Evolutionary conservation across 2,113 vertebrate genomes (phyloP).

Genomic region (Larimichthys crocea): DNA sequence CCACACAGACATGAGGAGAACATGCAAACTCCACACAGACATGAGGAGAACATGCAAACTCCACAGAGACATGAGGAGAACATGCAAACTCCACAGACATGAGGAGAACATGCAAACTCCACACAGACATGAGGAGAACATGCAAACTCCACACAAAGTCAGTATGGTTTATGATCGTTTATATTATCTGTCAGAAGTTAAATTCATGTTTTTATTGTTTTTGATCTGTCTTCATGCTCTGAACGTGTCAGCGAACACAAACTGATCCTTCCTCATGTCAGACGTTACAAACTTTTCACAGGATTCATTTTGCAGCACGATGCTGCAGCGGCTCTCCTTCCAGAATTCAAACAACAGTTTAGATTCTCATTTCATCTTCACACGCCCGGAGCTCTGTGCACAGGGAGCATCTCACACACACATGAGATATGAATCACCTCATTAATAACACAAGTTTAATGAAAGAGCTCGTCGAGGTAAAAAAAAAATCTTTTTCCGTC

Average conservation of each 20-base stretch:
- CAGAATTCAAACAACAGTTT: conserved; percentile 30
- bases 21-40: too few relatives aligned
- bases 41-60: too few relatives aligned
- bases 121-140: too few relatives aligned
- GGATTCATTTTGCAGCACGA: neutral
- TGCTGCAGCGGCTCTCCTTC: conserved; percentile 7
- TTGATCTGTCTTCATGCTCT: too few relatives aligned
- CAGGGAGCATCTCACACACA: neutral
- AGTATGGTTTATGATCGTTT: too few relatives aligned
- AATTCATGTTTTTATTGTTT: too few relatives aligned
- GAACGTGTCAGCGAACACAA: neutral
- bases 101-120: too few relatives aligned
- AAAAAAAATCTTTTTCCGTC: neutral
- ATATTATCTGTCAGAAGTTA: neutral
- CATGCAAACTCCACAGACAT: too few relatives aligned
- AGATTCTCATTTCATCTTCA: conserved; percentile 12
- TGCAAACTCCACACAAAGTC: too few relatives aligned
- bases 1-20: too few relatives aligned
- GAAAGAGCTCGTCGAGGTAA: neutral
- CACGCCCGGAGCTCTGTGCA: too few relatives aligned
- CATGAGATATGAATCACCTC: neutral
- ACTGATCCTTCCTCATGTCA: neutral
- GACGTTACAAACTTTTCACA: neutral
- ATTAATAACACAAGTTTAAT: neutral
- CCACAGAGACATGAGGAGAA: too few relatives aligned